A percentile compares a stretch with the other conserved stretches of the same genome.
These are phyloP conservation scores for Anodontia alba DNA, from an alignment of 2,888 invertebrate species.

Conservation along the genomic window DNA sequence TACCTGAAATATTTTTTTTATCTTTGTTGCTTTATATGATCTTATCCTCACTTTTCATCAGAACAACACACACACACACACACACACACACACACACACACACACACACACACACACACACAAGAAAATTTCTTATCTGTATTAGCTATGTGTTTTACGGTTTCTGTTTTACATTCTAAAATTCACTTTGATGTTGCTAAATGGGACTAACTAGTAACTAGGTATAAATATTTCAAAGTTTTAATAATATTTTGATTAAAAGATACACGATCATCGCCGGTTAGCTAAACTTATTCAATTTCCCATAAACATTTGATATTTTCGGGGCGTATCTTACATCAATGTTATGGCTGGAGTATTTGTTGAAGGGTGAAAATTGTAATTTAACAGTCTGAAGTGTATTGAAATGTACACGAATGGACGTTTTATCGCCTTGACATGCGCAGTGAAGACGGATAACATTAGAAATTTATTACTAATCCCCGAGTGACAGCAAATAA, in stretches of 20 bases:
- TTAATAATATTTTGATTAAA: conserved; percentile 1
- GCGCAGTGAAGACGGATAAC: conserved; percentile 11
- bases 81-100: no score
- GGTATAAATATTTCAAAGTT: conserved; percentile 7
- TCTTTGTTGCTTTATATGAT: no score
- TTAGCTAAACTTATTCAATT: conserved; percentile 8
- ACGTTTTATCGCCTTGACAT: neutral
- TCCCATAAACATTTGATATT: neutral
- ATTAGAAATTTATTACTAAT: conserved; percentile 7
- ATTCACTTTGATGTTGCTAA: neutral
- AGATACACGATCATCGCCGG: neutral
- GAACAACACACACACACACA: no score
- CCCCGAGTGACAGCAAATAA: conserved; percentile 8
- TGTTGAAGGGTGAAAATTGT: neutral
- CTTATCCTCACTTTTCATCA: no score
- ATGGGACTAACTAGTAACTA: neutral
- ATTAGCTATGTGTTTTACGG: no score
- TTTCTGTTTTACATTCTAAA: neutral
- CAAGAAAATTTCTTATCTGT: no score
- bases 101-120: no score
- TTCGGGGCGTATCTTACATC: neutral
- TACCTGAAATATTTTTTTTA: no score
- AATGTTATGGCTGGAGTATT: neutral
- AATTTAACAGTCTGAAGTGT: neutral
- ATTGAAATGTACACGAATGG: neutral